These are phyloP conservation scores for Pocillopora verrucosa DNA, from an alignment of 64 coral and sea anemone genomes.

Conservation along the genomic window DNA sequence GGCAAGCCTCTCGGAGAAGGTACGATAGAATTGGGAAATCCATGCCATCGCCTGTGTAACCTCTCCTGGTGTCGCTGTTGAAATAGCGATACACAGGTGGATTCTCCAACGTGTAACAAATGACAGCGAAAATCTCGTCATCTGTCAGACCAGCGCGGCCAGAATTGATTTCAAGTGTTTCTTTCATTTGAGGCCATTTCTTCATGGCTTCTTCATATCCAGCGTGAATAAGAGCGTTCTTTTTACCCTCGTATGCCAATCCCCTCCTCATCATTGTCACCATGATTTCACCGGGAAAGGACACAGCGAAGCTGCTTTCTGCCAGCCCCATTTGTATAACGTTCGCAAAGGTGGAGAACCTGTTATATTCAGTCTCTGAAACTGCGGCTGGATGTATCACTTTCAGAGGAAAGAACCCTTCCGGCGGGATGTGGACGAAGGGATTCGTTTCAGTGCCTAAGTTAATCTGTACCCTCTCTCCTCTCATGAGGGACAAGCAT, in stretches of 20 bases:
- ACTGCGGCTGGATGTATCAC: conserved; percentile 10
- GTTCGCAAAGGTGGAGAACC: conserved; percentile 59
- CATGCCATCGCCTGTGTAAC: conserved; percentile 68
- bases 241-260: conserved; percentile 68
- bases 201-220: conserved; percentile 67
- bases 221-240: conserved; percentile 70
- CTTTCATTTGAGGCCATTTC: conserved; percentile 41
- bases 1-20: conserved; percentile 72
- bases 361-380: conserved; percentile 26
- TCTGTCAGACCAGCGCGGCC: conserved; percentile 46
- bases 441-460: conserved; percentile 62
- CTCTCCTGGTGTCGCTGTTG: conserved; percentile 66
- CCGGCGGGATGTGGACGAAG: conserved; percentile 50
- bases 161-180: conserved; percentile 20
- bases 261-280: conserved; percentile 71
- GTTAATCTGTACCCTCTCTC: conserved; percentile 56
- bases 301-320: conserved; percentile 59
- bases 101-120: conserved; percentile 77
- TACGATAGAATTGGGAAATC: conserved; percentile 78
- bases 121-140: conserved; percentile 67
- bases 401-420: conserved; percentile 33
- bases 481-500: conserved; percentile 69
- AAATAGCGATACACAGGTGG: conserved; percentile 80
- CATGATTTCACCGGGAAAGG: conserved; percentile 81
- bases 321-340: conserved; percentile 68